These are phyloP conservation scores for Melangyna quadrimaculata DNA, from an alignment of 2,888 invertebrate genomes.

Conservation along the genomic window DNA sequence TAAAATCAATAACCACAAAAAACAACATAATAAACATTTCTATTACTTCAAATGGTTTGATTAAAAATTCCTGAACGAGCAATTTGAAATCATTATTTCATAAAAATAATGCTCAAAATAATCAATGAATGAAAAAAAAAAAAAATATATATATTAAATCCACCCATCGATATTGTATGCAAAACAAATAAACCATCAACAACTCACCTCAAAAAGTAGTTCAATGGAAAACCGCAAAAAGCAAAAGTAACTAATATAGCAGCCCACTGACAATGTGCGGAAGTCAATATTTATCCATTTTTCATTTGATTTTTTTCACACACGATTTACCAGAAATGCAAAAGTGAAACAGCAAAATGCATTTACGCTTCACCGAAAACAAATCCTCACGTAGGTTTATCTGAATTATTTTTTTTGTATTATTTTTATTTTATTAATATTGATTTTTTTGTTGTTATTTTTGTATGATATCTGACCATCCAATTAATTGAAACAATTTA, in stretches of 20 bases:
- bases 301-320: constrained; percentile 30
- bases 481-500: constrained; percentile 64
- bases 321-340: constrained; percentile 33
- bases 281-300: constrained; percentile 56
- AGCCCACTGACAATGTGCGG: constrained; percentile 33
- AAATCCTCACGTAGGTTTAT: constrained; percentile 53
- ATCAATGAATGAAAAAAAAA: background rate
- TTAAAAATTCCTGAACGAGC: too few species aligned
- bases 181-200: background rate
- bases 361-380: constrained; percentile 43
- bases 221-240: constrained; percentile 21
- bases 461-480: background rate
- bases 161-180: too few species aligned
- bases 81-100: background rate
- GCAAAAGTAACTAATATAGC: constrained; percentile 28
- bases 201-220: constrained; percentile 35
- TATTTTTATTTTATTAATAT: background rate
- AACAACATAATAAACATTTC: too few species aligned
- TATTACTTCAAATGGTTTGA: too few species aligned
- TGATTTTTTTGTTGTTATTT: background rate
- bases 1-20: too few species aligned
- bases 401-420: constrained; percentile 1
- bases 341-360: constrained; percentile 45
- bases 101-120: background rate
- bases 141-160: background rate